phyloP scores from a whole-genome alignment of 2,888 invertebrate species.

The Nomada hirtipes region DNA sequence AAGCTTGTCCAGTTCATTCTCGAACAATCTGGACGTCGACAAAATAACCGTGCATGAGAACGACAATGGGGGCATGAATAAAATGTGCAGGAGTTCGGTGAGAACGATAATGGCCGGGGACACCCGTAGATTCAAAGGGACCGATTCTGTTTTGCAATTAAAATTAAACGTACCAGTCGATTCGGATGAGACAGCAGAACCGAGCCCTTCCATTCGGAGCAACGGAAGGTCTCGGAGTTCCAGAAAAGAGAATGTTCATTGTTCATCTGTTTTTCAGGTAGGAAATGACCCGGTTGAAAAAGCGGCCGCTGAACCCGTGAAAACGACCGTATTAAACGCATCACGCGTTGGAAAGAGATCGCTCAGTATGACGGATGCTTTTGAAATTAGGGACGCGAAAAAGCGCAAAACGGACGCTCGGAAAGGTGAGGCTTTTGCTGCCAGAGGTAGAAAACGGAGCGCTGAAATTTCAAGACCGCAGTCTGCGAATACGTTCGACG shows the following conservation, averaged over 20 bases:
- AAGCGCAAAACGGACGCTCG: constrained; percentile 34
- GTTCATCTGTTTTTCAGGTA: constrained; percentile 58
- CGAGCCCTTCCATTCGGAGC: constrained; percentile 6
- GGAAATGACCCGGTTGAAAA: constrained; percentile 24
- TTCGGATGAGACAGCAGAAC: not conserved
- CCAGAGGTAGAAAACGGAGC: not conserved
- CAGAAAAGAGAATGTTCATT: constrained; percentile 39
- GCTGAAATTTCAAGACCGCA: not conserved
- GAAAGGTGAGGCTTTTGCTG: not conserved
- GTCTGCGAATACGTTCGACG: constrained; percentile 29
- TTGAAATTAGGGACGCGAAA: constrained; percentile 10
- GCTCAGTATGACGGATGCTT: not conserved
- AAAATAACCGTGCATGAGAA: not conserved
- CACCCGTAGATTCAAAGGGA: not conserved
- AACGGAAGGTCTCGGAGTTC: constrained; percentile 41
- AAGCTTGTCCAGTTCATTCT: constrained; percentile 1
- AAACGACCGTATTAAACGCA: not conserved
- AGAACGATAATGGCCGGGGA: not conserved
- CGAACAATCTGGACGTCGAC: not conserved
- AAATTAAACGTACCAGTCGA: not conserved
- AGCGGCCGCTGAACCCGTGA: not conserved
- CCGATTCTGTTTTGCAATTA: not conserved
- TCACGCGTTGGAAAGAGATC: constrained; percentile 33
- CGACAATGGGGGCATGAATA: not conserved
- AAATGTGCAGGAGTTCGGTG: not conserved